Evolutionary conservation across 2,888 invertebrate species (phyloP).

Genomic region (Spilarctia lutea): DNA sequence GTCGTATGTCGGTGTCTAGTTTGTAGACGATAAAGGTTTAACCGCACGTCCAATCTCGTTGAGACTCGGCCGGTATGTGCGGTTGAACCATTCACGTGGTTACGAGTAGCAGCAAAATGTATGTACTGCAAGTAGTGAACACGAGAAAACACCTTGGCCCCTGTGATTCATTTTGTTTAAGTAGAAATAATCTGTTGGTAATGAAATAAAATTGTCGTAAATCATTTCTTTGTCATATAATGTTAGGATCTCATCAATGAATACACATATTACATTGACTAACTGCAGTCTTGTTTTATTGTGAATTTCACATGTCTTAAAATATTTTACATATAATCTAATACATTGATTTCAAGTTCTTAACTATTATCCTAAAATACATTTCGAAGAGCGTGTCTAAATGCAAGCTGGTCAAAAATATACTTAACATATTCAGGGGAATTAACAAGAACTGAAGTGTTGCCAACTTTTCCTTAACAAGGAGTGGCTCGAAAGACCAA

Average conservation of each 20-base stretch:
- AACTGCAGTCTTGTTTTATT: constrained; percentile 68
- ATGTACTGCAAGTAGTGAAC: constrained; percentile 63
- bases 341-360: constrained; percentile 2
- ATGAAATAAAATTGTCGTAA: constrained; percentile 77
- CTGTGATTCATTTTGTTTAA: constrained; percentile 84
- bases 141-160: constrained; percentile 81
- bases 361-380: not conserved
- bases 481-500: too few relatives aligned
- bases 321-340: constrained; percentile 6
- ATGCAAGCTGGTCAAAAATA: not conserved
- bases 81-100: constrained; percentile 53
- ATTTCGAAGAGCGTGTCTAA: not conserved
- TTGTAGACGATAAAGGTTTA: constrained; percentile 30
- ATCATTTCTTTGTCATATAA: constrained; percentile 38
- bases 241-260: constrained; percentile 17
- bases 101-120: constrained; percentile 61
- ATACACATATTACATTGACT: constrained; percentile 61
- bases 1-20: constrained; percentile 67
- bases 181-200: constrained; percentile 78
- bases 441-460: too few relatives aligned
- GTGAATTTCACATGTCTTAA: constrained; percentile 45
- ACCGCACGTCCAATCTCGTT: constrained; percentile 22
- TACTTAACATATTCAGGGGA: too few relatives aligned
- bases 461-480: too few relatives aligned
- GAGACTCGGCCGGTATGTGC: not conserved